These are phyloP conservation scores for Abramis brama DNA, from an alignment of 2,113 vertebrate genomes.

Conservation along the genomic window DNA sequence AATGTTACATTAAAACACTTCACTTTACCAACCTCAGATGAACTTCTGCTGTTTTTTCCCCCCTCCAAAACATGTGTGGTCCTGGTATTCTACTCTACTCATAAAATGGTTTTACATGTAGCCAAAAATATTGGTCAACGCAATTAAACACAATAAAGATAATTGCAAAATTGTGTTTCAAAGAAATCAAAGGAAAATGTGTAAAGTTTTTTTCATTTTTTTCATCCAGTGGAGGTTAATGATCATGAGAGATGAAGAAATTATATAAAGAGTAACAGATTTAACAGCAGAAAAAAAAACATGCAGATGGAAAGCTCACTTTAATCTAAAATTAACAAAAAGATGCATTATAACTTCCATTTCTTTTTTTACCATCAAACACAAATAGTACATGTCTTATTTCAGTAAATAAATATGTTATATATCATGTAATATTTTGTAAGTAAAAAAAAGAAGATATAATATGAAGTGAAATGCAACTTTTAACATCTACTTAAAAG, in stretches of 20 bases:
- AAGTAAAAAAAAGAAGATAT: background rate
- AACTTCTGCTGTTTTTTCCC: slow-evolving; percentile 16
- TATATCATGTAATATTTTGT: background rate
- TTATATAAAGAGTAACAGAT: background rate
- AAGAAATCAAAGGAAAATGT: background rate
- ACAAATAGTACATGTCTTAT: background rate
- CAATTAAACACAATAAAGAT: background rate
- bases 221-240: background rate
- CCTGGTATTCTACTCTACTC: slow-evolving; percentile 7
- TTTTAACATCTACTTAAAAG: slow-evolving; percentile 13
- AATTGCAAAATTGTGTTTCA: background rate
- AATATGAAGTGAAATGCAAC: background rate
- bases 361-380: background rate
- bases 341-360: background rate
- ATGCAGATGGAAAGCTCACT: background rate
- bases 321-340: background rate
- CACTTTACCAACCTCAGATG: background rate
- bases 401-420: background rate
- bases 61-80: slow-evolving; percentile 22
- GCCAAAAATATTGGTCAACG: background rate
- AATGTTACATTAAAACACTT: background rate
- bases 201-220: background rate
- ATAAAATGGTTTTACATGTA: background rate
- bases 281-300: background rate
- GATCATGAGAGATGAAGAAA: background rate